Base-by-base conservation (phyloP, 2,797 vertebrate genomes). In the Coregonus suidteri region DNA sequence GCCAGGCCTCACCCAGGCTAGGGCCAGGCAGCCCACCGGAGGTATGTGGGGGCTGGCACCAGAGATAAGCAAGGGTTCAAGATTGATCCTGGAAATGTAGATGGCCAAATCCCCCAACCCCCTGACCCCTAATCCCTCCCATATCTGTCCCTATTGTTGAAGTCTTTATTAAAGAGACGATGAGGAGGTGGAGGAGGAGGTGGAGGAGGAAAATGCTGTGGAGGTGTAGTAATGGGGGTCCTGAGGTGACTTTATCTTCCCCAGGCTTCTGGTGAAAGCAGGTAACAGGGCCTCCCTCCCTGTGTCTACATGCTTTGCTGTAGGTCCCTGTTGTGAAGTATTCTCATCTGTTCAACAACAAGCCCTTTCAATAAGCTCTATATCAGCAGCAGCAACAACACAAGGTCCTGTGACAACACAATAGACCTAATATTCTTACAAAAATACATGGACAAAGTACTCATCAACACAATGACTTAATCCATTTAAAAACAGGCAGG, bases 31-130 rank as follows among this genome's bases (percentile, higher is more conserved):
- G 81, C 83, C 84, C 86, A 88, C 79, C 86, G 84, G 76, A 83
- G 88, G 81, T 88, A 90, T 83, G 79, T n/a, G 53, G 79, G 87
- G 79, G 87, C 82, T 20, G 59, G 77, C 84, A 86, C 83, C 78
- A 86, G 76, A 89, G 86, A 92, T 91, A 91, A 89, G 86, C 69
- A 51, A 85, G 65, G 18, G 80, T 86, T 86, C 76, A 87, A 87
- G 88, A 91, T 84, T 87, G 88, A 91, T 85, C 81, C 86, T 85
- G 78, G 88, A 92, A 91, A 87, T 87, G 80, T 85, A 91, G 83
- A 90, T 86, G 84, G 73, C 30, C 88, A 68, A 85, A 86, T 89
- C 85, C 82, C 77, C 82, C 77, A 83, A 83, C 74, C 79, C 80
- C 82, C 84, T 84, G 83, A 90, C 86, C 83, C 85, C 81, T 88